Base-by-base conservation (phyloP, 1,140 invertebrate species). In the Ceratosolen fusciceps region DNA sequence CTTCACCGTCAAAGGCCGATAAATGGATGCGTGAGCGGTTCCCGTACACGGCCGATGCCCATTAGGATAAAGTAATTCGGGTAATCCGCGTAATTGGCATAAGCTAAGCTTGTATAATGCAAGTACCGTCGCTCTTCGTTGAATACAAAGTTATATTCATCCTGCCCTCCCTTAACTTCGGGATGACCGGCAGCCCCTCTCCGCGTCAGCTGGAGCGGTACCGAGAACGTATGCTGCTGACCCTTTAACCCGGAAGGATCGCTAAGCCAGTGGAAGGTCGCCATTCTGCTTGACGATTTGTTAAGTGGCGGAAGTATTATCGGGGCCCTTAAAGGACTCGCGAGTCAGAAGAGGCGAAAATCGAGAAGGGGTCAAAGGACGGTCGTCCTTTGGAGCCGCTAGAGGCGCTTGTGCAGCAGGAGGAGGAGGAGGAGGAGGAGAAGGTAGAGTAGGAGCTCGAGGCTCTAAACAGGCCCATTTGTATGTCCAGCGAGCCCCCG, bases 381-480 rank as follows among this genome's bases (percentile, higher is more conserved):
- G 24, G 52, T 4, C 21, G 52, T 1, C 24, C 60, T 37, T 72
- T 52, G 39, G 58, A 73, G 71, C 56, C 56, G 26, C 31, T 26
- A 19, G 65, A 43, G 34, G 19, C 60, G 34, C 16, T n/a, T n/a
- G n/a, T n/a, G n/a, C n/a, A n/a, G 5, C 2, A 37, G 29, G 47
- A 5, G 31, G 19, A 43, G 52, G 39, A 9, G 37, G 21, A 9
- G 37, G 21, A 43, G 26, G 52, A 26, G 68, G 5, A 39, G 24
- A 31, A n/a, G 4, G 26, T 12, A 47, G 37, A 47, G 62, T 47
- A 54, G 16, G 24, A 73, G 49, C 43, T 54, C 39, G 58, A 37
- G 47, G 47, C 70, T 78, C 70, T 80, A 77, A 80, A 77, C 70
- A 60, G 79, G 79, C 81, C 80, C 79, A 82, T 82, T 82, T 75